Percentiles rank a stretch among this genome's conserved stretches.
Evolutionary conservation across 2,113 vertebrate genomes (phyloP).

Genomic region (Spermophilus dauricus): DNA sequence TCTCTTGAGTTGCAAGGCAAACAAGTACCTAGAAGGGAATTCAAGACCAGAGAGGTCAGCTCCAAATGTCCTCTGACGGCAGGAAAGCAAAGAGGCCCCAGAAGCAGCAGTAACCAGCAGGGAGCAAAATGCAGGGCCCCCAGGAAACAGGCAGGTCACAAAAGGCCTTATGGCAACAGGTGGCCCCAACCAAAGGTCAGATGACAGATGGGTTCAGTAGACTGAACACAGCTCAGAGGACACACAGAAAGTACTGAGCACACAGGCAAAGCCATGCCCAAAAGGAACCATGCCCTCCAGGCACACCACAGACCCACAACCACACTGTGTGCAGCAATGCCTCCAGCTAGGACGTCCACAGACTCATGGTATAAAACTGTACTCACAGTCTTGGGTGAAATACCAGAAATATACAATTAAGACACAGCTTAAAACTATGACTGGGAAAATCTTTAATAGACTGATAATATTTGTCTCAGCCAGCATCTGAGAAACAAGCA

Average conservation of each 20-base stretch:
- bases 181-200: neutral
- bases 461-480: neutral
- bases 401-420: neutral
- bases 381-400: neutral
- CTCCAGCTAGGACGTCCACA: neutral
- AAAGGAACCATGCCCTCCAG: neutral
- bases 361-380: rapidly evolving
- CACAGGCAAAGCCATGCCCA: neutral
- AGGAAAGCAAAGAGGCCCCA: neutral
- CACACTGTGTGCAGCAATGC: neutral
- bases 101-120: neutral
- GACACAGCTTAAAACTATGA: neutral
- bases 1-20: conserved; percentile 97
- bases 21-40: conserved; percentile 92
- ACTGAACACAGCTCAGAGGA: neutral
- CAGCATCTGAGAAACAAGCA: neutral
- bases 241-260: neutral
- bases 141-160: neutral
- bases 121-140: neutral
- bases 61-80: neutral
- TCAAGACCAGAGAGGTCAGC: neutral
- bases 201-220: neutral
- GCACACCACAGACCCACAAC: neutral
- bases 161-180: neutral
- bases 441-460: neutral